Evolutionary conservation across 2,888 invertebrate genomes (phyloP), one percentile per base, ranked within the genome.

Genomic region (Scaptomyza flava): DNA sequence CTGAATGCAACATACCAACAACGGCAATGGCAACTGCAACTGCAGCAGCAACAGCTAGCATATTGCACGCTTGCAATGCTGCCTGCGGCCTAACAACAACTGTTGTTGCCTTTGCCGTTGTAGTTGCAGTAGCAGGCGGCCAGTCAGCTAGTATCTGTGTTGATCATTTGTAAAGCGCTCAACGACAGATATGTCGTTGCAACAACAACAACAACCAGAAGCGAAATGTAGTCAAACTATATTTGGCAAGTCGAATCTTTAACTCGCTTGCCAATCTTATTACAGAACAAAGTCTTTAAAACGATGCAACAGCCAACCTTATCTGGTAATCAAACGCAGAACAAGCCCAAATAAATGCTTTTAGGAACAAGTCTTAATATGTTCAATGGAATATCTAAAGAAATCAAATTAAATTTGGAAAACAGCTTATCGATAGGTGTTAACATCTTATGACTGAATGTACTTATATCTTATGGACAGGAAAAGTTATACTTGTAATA

Each of bases 121-220:
- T 67, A 20, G 68, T 64, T 74, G 86, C 88, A 85, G 83, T 78
- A 81, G 88, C 84, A 76, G 68, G 71, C 58, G 53, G 57, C 67
- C 76, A 77, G 68, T 77, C 67, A 61, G 68, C 58, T 59, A 65
- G 72, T 85, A 75, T 88, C 83, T 86, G 70, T 83, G 81, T 81
- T 85, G 86, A 88, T 85, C 87, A 85, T 85, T 85, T 85, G 85
- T 85, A 69, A 81, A 68, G 81, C 72, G 63, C 77, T 74, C 74
- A 72, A 71, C 81, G 79, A 86, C 84, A 81, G 84, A 86, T 80
- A 80, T 81, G 83, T 73, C 66, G 72, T 64, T 59, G 67, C 50
- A 61, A 51, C 77, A 53, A 53, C 75, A 53, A 53, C 57, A 74
- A 62, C 61, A 57, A 41, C 27, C 43, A 38, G 14, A 3, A 38